These are phyloP conservation scores for Engraulis encrasicolus DNA, from an alignment of 2,113 vertebrate species.

Conservation along the genomic window DNA sequence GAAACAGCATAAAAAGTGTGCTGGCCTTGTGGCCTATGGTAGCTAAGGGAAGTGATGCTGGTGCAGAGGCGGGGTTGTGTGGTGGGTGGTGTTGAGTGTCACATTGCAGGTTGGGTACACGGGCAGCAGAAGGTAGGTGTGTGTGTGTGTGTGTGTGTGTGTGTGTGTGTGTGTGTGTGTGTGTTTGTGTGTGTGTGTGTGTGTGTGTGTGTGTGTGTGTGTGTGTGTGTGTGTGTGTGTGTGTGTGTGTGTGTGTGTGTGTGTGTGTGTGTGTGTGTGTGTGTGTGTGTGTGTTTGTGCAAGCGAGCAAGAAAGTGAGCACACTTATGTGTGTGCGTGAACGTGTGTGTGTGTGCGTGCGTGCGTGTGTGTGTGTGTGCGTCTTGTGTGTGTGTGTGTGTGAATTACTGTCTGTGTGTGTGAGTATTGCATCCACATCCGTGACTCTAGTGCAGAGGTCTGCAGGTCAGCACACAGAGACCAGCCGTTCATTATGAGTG, in stretches of 20 bases:
- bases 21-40: not conserved
- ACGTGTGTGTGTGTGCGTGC: too few relatives aligned
- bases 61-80: not conserved
- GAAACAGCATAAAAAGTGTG: not conserved
- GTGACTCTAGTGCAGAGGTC: not conserved
- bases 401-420: not conserved
- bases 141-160: too few relatives aligned
- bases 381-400: not conserved
- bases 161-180: too few relatives aligned
- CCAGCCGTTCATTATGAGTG: not conserved
- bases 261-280: not conserved
- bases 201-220: not conserved
- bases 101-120: not conserved
- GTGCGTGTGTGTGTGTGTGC: not conserved
- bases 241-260: too few relatives aligned
- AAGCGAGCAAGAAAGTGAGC: too few relatives aligned
- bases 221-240: not conserved
- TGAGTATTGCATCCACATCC: not conserved
- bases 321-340: too few relatives aligned
- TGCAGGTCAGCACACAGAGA: conserved; percentile 7
- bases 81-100: not conserved
- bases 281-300: too few relatives aligned
- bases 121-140: too few relatives aligned
- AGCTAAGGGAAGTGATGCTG: too few relatives aligned
- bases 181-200: not conserved